Evolutionary conservation across 2,113 vertebrate genomes (phyloP).

Genomic region (Alligator sinensis): DNA sequence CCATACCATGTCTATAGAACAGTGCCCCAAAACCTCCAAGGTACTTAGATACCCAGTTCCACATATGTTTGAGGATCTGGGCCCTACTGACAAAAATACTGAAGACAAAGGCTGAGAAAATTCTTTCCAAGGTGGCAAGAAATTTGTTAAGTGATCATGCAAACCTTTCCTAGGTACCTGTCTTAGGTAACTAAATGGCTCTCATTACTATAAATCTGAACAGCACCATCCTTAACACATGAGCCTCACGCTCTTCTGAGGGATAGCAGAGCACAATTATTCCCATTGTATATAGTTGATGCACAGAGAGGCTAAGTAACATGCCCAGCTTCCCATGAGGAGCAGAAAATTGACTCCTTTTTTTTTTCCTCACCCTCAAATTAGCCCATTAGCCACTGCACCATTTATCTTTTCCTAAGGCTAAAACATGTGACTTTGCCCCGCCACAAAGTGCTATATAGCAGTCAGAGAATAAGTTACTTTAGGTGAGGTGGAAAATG

Average conservation of each 20-base stretch:
- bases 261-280: background rate
- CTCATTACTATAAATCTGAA: background rate
- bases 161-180: background rate
- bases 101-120: background rate
- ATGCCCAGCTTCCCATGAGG: background rate
- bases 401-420: background rate
- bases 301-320: background rate
- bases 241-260: background rate
- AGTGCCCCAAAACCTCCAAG: background rate
- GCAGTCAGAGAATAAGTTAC: background rate
- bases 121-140: background rate
- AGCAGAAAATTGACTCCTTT: conserved; percentile 15
- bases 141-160: background rate
- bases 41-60: background rate
- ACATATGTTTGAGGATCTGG: background rate
- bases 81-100: background rate
- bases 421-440: background rate
- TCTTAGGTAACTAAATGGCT: background rate
- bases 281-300: background rate
- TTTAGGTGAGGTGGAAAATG: background rate
- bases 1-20: background rate
- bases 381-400: background rate
- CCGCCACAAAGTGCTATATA: background rate
- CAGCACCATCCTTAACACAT: background rate
- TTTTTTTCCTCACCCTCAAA: background rate